Evolutionary conservation across 2,797 vertebrate genomes (phyloP).

Genomic region (Echiichthys vipera): DNA sequence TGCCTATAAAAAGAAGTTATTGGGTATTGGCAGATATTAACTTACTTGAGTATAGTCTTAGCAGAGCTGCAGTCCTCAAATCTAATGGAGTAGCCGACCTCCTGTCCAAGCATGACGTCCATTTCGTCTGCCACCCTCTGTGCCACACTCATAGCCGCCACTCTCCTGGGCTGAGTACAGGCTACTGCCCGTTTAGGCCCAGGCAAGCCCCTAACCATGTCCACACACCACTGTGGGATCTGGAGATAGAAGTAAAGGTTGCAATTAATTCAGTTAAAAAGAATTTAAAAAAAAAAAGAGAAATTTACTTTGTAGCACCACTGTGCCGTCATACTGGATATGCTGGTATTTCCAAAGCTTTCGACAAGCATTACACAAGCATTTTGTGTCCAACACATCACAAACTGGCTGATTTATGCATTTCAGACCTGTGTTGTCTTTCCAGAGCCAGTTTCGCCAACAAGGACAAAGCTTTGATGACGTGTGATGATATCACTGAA

Average conservation of each 20-base stretch:
- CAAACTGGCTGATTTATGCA: neutral
- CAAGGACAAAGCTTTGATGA: constrained; percentile 95
- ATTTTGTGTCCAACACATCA: neutral
- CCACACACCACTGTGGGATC: constrained; percentile 99
- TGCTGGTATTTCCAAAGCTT: neutral
- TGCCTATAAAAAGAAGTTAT: neutral
- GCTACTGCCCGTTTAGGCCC: constrained; percentile 96
- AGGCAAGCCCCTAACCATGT: constrained; percentile 92
- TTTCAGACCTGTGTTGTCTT: constrained; percentile 96
- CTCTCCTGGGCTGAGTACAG: constrained; percentile 96
- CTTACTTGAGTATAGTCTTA: constrained; percentile 98
- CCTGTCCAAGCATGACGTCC: constrained; percentile 99
- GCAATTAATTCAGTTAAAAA: neutral
- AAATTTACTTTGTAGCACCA: neutral
- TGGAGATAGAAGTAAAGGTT: constrained; percentile 65
- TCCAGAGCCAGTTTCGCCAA: constrained; percentile 98
- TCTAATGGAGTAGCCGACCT: constrained; percentile 98
- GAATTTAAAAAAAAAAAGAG: neutral
- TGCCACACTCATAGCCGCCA: constrained; percentile 98
- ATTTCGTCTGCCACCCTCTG: constrained; percentile 99
- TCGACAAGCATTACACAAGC: neutral
- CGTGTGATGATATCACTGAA: constrained; percentile 96
- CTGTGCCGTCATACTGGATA: neutral
- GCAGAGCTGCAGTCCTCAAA: constrained; percentile 99
- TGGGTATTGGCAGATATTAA: neutral